Evolutionary conservation across 92 coral and sea anemone species (phyloP).

Genomic region (Epizoanthus scotinus): DNA sequence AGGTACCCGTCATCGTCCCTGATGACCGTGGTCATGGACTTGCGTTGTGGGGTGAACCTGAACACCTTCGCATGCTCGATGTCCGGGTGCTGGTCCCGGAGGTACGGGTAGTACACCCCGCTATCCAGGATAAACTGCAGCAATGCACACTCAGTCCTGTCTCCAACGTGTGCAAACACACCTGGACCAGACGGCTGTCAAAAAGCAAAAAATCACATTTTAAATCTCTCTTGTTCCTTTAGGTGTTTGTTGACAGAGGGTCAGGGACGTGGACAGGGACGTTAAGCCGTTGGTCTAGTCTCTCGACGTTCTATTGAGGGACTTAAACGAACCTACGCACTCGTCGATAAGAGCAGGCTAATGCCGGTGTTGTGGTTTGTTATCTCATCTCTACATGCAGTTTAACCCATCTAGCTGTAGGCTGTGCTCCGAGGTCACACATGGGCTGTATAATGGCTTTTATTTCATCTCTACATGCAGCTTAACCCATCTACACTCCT

Average conservation of each 20-base stretch:
- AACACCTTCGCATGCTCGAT: conserved; percentile 68
- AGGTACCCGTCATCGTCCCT: conserved; percentile 35
- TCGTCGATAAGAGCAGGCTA: no score
- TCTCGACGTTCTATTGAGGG: no score
- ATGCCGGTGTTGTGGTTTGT: no score
- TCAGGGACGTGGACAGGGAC: no score
- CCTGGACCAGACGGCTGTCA: conserved; percentile 58
- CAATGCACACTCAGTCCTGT: conserved; percentile 86
- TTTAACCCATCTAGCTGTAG: no score
- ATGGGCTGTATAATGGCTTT: no score
- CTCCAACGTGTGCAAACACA: conserved; percentile 60
- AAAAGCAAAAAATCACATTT: background rate
- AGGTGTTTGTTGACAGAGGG: background rate
- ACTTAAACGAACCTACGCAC: no score
- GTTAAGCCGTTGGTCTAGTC: no score
- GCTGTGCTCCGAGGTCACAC: no score
- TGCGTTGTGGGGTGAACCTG: conserved; percentile 69
- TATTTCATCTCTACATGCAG: no score
- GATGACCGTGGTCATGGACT: conserved; percentile 79
- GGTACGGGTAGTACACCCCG: conserved; percentile 70
- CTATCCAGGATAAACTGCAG: conserved; percentile 74
- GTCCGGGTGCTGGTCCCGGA: conserved; percentile 66
- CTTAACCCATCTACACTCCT: no score
- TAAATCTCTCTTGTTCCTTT: background rate
- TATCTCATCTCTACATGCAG: no score